Percentiles rank a stretch among this genome's conserved stretches.
phyloP scores from a whole-genome alignment of 2,797 vertebrate species.

The Botia almorhae region DNA sequence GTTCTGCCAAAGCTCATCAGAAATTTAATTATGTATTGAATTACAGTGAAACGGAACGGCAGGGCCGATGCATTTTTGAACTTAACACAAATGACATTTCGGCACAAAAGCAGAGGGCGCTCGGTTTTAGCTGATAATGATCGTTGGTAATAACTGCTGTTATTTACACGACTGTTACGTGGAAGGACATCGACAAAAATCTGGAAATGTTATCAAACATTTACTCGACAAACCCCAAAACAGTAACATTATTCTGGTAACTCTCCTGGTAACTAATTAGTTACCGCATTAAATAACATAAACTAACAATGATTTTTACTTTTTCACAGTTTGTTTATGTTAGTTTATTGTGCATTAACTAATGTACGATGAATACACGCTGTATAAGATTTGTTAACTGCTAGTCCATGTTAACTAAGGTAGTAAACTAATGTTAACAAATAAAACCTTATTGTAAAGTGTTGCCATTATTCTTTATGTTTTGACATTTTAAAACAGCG shows the following conservation, averaged over 20 bases:
- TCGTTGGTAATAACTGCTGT: conserved; percentile 11
- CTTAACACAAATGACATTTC: conserved; percentile 52
- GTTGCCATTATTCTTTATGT: neutral
- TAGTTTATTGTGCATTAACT: too few species aligned
- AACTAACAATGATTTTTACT: too few species aligned
- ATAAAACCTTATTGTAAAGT: too few species aligned
- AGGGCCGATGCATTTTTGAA: conserved; percentile 48
- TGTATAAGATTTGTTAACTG: too few species aligned
- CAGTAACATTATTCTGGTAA: too few species aligned
- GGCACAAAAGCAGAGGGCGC: conserved; percentile 15
- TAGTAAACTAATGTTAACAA: too few species aligned
- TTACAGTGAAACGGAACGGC: conserved; percentile 56
- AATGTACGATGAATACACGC: too few species aligned
- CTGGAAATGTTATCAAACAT: neutral
- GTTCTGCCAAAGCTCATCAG: conserved; percentile 61
- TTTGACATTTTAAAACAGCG: conserved; percentile 6
- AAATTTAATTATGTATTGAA: conserved; percentile 61
- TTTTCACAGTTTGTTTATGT: too few species aligned
- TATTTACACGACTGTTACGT: neutral
- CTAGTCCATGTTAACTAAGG: too few species aligned
- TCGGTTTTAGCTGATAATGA: conserved; percentile 21
- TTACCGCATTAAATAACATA: too few species aligned
- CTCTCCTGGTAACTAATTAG: too few species aligned
- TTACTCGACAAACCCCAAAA: neutral
- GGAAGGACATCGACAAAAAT: neutral